A percentile compares a stretch with the other conserved stretches of the same genome.
phyloP scores from a whole-genome alignment of 1,140 invertebrate genomes.

The Cardiocondyla obscurior region DNA sequence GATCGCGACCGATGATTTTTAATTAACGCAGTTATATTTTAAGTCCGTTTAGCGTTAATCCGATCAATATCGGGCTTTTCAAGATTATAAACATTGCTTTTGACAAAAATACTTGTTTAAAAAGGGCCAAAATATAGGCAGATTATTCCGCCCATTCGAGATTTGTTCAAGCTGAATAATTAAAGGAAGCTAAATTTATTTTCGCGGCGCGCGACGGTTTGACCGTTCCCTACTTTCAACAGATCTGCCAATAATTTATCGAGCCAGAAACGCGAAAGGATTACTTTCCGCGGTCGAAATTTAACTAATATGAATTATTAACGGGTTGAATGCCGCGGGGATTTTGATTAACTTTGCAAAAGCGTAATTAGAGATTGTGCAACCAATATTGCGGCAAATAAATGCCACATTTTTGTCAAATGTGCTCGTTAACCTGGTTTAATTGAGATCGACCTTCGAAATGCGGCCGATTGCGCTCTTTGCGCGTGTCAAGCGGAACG shows the following conservation, averaged over 20 bases:
- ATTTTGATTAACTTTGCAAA: conserved; percentile 48
- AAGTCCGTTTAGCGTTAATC: neutral
- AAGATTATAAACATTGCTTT: neutral
- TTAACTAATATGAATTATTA: conserved; percentile 47
- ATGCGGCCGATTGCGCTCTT: neutral
- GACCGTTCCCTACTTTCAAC: neutral
- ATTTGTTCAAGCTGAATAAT: conserved; percentile 12
- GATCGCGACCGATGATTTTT: neutral
- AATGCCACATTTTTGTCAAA: conserved; percentile 40
- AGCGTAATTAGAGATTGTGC: neutral
- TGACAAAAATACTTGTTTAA: neutral
- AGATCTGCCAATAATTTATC: conserved; percentile 46
- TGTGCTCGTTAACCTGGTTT: neutral
- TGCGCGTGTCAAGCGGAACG: neutral
- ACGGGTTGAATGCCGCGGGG: conserved; percentile 6
- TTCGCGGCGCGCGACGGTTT: neutral
- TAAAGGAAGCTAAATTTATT: conserved; percentile 16
- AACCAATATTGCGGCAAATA: conserved; percentile 36
- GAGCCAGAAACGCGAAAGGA: conserved; percentile 21
- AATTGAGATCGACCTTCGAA: conserved; percentile 6
- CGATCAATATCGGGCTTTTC: neutral
- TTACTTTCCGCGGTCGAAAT: conserved; percentile 43
- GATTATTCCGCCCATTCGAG: neutral
- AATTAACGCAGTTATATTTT: neutral
- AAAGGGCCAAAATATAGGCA: neutral